phyloP scores from a whole-genome alignment of 35 echinoderm and acorn worm genomes.

The Diadema setosum region DNA sequence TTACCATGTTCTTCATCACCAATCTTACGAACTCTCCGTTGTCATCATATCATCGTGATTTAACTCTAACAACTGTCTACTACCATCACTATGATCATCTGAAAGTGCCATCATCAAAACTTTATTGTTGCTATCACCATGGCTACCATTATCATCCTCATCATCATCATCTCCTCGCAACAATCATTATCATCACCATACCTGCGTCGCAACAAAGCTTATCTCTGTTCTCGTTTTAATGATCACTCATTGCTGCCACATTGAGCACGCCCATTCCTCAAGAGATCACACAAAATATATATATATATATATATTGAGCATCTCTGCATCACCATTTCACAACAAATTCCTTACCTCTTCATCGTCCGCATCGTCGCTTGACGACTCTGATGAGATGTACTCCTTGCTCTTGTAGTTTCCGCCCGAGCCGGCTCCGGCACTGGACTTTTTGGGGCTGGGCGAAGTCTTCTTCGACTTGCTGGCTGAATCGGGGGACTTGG shows the following conservation, averaged over 20 bases:
- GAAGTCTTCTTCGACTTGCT: slow-evolving; percentile 6
- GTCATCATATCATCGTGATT: background rate
- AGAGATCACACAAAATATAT: background rate
- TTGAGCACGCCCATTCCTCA: background rate
- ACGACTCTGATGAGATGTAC: slow-evolving; percentile 47
- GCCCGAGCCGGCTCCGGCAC: slow-evolving; percentile 23
- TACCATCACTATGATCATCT: background rate
- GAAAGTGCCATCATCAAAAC: background rate
- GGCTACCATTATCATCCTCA: background rate
- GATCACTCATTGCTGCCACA: background rate
- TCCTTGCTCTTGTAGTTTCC: slow-evolving; percentile 86
- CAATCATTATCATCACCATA: background rate
- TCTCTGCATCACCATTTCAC: slow-evolving; percentile 14
- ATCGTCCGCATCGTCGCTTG: slow-evolving; percentile 11
- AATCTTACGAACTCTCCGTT: background rate
- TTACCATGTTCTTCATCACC: background rate
- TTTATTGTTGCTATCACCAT: background rate
- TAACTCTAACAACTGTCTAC: background rate
- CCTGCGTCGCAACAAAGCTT: slow-evolving; percentile 18
- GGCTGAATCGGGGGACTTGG: background rate
- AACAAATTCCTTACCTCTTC: background rate
- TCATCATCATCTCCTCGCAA: background rate
- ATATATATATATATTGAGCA: background rate
- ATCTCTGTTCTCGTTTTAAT: slow-evolving; percentile 34
- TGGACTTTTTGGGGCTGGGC: slow-evolving; percentile 76